phyloP scores from a whole-genome alignment of 2,888 invertebrate species.

The Cecidostiba fungosa region DNA sequence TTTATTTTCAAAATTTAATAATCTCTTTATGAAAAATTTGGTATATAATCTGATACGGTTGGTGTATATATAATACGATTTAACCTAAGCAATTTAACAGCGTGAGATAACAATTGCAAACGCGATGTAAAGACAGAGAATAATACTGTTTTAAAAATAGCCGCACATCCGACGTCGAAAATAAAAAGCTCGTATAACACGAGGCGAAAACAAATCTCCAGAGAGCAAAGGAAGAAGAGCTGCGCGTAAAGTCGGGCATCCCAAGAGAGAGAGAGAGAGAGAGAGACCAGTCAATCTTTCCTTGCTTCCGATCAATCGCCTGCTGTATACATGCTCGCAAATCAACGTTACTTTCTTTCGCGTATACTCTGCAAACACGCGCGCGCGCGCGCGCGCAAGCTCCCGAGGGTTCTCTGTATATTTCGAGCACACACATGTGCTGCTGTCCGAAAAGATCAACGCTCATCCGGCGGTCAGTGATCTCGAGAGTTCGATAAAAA shows the following conservation, averaged over 20 bases:
- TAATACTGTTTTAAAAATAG: not conserved
- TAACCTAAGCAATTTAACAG: no score
- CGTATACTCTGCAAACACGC: not conserved
- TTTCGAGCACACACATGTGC: not conserved
- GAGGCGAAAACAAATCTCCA: constrained; percentile 1
- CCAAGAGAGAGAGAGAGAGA: not conserved
- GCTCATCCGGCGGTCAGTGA: not conserved
- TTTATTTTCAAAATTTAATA: no score
- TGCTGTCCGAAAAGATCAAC: not conserved
- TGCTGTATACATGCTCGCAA: not conserved
- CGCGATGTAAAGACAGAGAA: no score
- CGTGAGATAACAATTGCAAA: no score
- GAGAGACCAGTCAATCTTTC: not conserved
- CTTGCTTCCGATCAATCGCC: constrained; percentile 3
- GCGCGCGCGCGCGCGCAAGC: not conserved
- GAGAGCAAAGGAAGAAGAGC: not conserved
- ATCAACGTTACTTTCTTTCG: not conserved
- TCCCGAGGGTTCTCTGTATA: not conserved
- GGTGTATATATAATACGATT: no score
- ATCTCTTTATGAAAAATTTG: not conserved
- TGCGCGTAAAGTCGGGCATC: not conserved
- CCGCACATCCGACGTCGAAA: not conserved
- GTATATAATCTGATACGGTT: no score
- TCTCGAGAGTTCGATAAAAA: constrained; percentile 28
- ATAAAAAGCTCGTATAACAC: not conserved